These are phyloP conservation scores for Silurus meridionalis DNA, from an alignment of 2,113 vertebrate genomes.

Conservation along the genomic window DNA sequence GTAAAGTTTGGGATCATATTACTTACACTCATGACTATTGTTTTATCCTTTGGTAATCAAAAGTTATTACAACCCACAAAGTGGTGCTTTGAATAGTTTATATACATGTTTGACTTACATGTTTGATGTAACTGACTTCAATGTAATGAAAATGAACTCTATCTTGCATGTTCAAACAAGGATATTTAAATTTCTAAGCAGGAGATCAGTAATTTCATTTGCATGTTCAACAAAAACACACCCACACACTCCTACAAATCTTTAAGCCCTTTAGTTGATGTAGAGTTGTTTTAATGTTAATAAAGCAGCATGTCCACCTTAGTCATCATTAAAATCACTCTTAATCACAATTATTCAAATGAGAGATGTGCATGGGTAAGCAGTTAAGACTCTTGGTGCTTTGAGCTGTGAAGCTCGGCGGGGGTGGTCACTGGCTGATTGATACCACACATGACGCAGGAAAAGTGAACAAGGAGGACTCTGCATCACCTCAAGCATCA, in stretches of 20 bases:
- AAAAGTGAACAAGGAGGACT: slow-evolving; percentile 21
- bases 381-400: not conserved
- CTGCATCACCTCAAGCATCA: slow-evolving; percentile 12
- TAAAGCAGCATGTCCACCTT: not conserved
- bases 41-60: not conserved
- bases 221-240: not conserved
- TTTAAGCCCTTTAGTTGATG: not conserved
- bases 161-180: not conserved
- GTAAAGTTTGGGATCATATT: not conserved
- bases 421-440: slow-evolving; percentile 35
- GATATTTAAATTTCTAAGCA: not conserved
- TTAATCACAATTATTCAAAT: not conserved
- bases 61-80: not conserved
- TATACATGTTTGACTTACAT: no score
- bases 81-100: not conserved
- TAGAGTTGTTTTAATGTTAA: slow-evolving; percentile 11
- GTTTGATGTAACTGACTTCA: not conserved
- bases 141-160: not conserved
- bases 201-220: not conserved
- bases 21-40: not conserved
- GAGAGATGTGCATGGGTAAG: slow-evolving; percentile 16
- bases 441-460: slow-evolving; percentile 27
- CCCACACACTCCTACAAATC: slow-evolving; percentile 1
- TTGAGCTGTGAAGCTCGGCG: slow-evolving; percentile 22
- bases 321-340: slow-evolving; percentile 32